Evolutionary conservation across 2,113 vertebrate species (phyloP), one percentile per base, ranked within the genome.

Genomic region (Ranitomeya imitator): DNA sequence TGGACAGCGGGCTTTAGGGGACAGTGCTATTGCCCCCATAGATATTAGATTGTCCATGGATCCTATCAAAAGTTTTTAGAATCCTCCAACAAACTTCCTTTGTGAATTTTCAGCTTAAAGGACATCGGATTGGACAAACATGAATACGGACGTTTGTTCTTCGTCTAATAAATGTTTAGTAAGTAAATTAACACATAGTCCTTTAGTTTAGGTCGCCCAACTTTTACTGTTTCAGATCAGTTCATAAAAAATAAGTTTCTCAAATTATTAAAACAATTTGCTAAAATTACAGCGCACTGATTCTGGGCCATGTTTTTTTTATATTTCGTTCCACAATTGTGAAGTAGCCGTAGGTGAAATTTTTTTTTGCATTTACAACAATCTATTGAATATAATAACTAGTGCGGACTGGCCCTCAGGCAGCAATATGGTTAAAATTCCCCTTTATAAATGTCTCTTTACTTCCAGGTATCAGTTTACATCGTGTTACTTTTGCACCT

Each of bases 401-500:
- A 14, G n/a, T 18, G 26, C 23, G 14, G 45, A 54, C 8, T 19
- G 10, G 54, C n/a, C 11, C 65, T 16, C n/a, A 52, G 37, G 71
- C 26, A 86, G 4, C 26, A 37, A 23, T 63, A 31, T 52, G 59
- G 73, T 78, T 86, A 78, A 78, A 59, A 31, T 59, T 63, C 54
- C n/a, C 52, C 18, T 8, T 18, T 73, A 73, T 85, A 54, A 85
- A 73, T 83, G 14, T 80, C 54, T 19, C 15, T 57, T 80, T 73
- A 14, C 23, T 87, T 73, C 57, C 19, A 60, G n/a, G 31, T 82
- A 87, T 87, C 86, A 51, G 54, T 82, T 82, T 81, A 82, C 78
- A 55, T 57, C 15, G 19, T 57, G 51, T 55, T 73, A 82, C 73
- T 73, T 87, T 81, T 87, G 86, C 86, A 87, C 78, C 78, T 87